Percentiles rank a stretch among this genome's conserved stretches.
These are phyloP conservation scores for Microplitis demolitor DNA, from an alignment of 1,140 invertebrate genomes.

Conservation along the genomic window DNA sequence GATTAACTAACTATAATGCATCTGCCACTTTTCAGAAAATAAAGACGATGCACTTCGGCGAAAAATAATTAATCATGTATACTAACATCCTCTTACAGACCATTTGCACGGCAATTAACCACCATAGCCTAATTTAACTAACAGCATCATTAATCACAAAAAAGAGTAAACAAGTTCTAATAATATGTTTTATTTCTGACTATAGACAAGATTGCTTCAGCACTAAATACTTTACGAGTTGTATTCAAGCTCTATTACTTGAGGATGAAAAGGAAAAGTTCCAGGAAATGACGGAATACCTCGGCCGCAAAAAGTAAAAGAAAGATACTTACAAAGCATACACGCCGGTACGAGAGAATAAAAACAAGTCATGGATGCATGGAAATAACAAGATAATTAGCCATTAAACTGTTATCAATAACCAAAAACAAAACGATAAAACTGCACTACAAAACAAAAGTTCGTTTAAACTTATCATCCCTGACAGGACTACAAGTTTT, in stretches of 20 bases:
- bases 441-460: background rate
- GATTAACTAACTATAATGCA: no score
- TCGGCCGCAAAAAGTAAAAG: slow-evolving; percentile 62
- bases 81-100: no score
- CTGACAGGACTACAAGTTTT: slow-evolving; percentile 18
- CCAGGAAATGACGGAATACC: slow-evolving; percentile 67
- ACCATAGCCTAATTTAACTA: no score
- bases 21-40: no score
- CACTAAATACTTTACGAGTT: slow-evolving; percentile 69
- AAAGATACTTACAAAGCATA: slow-evolving; percentile 36
- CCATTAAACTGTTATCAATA: background rate
- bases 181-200: slow-evolving; percentile 21
- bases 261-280: slow-evolving; percentile 65
- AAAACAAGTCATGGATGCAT: background rate
- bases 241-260: slow-evolving; percentile 66
- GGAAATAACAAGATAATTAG: background rate
- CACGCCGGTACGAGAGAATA: slow-evolving; percentile 18
- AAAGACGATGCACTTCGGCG: no score
- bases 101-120: no score
- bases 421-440: background rate
- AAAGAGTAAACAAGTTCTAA: background rate
- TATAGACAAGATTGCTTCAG: slow-evolving; percentile 67
- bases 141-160: no score
- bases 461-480: slow-evolving; percentile 14
- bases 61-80: no score